Percentiles rank a stretch among this genome's conserved stretches.
phyloP scores from a whole-genome alignment of 2,888 invertebrate genomes.

The Ligdia adustata region DNA sequence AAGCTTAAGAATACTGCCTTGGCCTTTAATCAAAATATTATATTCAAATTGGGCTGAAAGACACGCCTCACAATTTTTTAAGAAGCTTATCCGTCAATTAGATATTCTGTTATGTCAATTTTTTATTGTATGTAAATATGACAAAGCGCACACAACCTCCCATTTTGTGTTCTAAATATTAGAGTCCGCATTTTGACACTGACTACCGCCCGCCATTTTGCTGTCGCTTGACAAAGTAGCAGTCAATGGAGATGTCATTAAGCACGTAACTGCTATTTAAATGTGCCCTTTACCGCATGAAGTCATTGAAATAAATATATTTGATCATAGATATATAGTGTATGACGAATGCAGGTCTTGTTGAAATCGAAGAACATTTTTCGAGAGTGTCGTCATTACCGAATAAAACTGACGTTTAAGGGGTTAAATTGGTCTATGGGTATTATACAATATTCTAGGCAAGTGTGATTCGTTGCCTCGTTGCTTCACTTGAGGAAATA shows the following conservation, averaged over 20 bases:
- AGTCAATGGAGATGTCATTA: constrained; percentile 42
- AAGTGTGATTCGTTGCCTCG: too few species aligned
- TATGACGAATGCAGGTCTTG: not conserved
- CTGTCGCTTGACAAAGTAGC: constrained; percentile 24
- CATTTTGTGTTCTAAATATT: constrained; percentile 64
- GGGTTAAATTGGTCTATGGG: too few species aligned
- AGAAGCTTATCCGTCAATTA: constrained; percentile 29
- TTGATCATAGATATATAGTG: constrained; percentile 11
- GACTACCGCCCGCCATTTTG: constrained; percentile 54
- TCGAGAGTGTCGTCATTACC: too few species aligned
- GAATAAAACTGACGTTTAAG: too few species aligned
- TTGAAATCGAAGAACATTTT: not conserved
- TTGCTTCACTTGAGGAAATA: too few species aligned
- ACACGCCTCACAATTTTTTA: constrained; percentile 28
- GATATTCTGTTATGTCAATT: constrained; percentile 7
- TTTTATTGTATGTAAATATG: constrained; percentile 71
- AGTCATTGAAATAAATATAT: constrained; percentile 25
- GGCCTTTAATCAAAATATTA: constrained; percentile 48
- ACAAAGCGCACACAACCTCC: constrained; percentile 62
- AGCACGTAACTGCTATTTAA: constrained; percentile 29
- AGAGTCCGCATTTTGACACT: constrained; percentile 51
- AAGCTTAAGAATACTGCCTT: constrained; percentile 51
- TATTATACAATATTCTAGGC: too few species aligned
- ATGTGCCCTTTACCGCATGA: constrained; percentile 30
- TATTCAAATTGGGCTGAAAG: constrained; percentile 50